A percentile compares a stretch with the other conserved stretches of the same genome.
Evolutionary conservation across 2,888 invertebrate genomes (phyloP).

Genomic region (Pachliopta kotzebuea): DNA sequence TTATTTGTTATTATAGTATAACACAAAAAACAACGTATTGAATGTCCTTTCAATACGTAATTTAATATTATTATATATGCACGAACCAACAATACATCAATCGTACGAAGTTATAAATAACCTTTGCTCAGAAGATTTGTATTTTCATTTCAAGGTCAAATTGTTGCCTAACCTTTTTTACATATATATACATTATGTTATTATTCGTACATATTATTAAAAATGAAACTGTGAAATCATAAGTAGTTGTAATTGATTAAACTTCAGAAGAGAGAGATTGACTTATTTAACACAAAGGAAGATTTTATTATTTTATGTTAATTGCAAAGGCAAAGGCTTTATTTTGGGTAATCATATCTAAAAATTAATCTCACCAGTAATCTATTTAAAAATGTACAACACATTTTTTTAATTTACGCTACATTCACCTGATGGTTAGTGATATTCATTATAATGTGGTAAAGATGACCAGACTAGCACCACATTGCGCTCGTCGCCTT

Average conservation of each 20-base stretch:
- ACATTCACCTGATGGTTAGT: too few relatives aligned
- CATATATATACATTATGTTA: background rate
- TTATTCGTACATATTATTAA: background rate
- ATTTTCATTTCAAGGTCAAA: background rate
- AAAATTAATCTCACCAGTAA: background rate
- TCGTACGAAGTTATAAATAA: constrained; percentile 16
- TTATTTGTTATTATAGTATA: background rate
- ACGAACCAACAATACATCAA: constrained; percentile 22
- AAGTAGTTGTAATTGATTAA: background rate
- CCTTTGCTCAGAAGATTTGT: background rate
- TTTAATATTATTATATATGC: constrained; percentile 1
- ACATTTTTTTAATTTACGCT: too few relatives aligned
- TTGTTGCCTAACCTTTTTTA: background rate
- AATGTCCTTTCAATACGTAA: background rate
- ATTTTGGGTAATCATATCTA: background rate
- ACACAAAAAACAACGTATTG: background rate
- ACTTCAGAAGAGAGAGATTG: too few relatives aligned
- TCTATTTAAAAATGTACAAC: too few relatives aligned
- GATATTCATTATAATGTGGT: too few relatives aligned
- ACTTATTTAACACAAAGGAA: too few relatives aligned
- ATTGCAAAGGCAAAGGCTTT: background rate
- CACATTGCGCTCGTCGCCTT: too few relatives aligned
- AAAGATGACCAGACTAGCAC: too few relatives aligned
- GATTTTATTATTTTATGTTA: too few relatives aligned
- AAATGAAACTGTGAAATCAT: background rate